These are phyloP conservation scores for Lates japonicus DNA, from an alignment of 2,797 vertebrate species.

Conservation along the genomic window DNA sequence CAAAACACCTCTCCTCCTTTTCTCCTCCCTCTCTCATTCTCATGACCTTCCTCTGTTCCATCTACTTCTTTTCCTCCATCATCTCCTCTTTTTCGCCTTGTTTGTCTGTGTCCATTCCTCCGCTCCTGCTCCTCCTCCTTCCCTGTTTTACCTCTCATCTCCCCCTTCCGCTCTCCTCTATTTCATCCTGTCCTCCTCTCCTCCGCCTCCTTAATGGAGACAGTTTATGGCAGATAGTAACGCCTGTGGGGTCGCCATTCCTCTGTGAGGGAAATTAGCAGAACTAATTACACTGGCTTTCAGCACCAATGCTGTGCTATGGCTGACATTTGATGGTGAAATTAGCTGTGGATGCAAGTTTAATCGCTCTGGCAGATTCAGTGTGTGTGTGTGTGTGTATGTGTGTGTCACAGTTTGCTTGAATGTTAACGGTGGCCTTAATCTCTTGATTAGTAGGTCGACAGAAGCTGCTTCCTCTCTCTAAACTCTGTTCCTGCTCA, in stretches of 20 bases:
- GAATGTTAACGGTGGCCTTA: slow-evolving; percentile 82
- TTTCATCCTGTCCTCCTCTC: slow-evolving; percentile 58
- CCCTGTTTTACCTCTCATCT: slow-evolving; percentile 33
- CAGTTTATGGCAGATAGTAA: slow-evolving; percentile 81
- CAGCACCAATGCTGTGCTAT: slow-evolving; percentile 65
- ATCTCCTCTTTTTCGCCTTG: not conserved
- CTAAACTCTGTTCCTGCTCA: slow-evolving; percentile 72
- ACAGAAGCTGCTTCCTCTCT: slow-evolving; percentile 78
- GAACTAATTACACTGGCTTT: slow-evolving; percentile 78
- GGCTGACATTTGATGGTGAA: slow-evolving; percentile 85
- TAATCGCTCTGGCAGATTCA: slow-evolving; percentile 78
- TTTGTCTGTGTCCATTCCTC: slow-evolving; percentile 7
- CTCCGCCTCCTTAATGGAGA: slow-evolving; percentile 75
- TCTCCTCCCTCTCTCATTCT: not conserved
- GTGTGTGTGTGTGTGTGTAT: slow-evolving; percentile 45
- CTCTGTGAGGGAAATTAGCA: slow-evolving; percentile 81
- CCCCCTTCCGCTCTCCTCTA: slow-evolving; percentile 27
- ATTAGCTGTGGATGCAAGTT: slow-evolving; percentile 81
- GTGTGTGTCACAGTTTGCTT: slow-evolving; percentile 65
- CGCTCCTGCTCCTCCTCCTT: not conserved
- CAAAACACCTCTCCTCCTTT: not conserved
- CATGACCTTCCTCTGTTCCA: not conserved
- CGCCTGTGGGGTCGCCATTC: slow-evolving; percentile 76
- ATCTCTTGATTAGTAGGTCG: slow-evolving; percentile 87
- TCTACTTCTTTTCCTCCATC: not conserved